A percentile compares a stretch with the other conserved stretches of the same genome.
phyloP scores from a whole-genome alignment of 2,797 vertebrate genomes.

The Balearica regulorum region DNA sequence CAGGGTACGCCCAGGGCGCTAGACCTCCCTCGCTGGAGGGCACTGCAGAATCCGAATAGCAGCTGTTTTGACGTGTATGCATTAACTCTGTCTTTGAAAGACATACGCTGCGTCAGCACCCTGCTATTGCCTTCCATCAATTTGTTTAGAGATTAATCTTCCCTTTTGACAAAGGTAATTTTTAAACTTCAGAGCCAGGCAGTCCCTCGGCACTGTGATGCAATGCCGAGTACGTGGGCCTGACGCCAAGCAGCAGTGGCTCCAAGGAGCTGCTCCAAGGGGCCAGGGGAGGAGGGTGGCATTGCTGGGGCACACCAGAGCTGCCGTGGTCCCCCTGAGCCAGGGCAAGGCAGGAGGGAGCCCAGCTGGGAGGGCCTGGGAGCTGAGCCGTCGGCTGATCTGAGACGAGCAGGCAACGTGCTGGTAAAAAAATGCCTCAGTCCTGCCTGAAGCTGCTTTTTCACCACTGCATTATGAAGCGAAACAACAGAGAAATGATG shows the following conservation, averaged over 20 bases:
- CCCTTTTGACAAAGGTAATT: conserved; percentile 16
- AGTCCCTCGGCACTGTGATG: not conserved
- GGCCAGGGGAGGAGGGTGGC: not conserved
- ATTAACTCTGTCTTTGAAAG: conserved; percentile 18
- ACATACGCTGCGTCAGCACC: not conserved
- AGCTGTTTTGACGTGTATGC: not conserved
- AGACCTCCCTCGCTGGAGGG: not conserved
- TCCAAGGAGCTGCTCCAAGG: not conserved
- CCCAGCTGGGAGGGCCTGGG: not conserved
- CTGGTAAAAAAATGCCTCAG: not conserved
- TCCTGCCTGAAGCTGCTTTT: conserved; percentile 2
- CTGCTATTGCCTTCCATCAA: not conserved
- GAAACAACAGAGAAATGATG: not conserved
- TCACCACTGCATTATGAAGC: not conserved
- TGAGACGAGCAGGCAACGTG: not conserved
- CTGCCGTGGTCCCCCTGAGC: fast-evolving
- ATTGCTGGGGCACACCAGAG: not conserved
- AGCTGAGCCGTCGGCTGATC: fast-evolving
- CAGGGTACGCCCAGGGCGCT: not conserved
- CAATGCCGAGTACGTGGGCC: not conserved
- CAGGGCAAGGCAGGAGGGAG: not conserved
- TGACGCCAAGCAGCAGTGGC: not conserved
- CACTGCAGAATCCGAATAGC: not conserved
- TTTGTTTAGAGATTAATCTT: conserved; percentile 23
- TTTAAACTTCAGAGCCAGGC: not conserved